phyloP scores from a whole-genome alignment of 2,888 invertebrate species.

The Xiphydria camelus region DNA sequence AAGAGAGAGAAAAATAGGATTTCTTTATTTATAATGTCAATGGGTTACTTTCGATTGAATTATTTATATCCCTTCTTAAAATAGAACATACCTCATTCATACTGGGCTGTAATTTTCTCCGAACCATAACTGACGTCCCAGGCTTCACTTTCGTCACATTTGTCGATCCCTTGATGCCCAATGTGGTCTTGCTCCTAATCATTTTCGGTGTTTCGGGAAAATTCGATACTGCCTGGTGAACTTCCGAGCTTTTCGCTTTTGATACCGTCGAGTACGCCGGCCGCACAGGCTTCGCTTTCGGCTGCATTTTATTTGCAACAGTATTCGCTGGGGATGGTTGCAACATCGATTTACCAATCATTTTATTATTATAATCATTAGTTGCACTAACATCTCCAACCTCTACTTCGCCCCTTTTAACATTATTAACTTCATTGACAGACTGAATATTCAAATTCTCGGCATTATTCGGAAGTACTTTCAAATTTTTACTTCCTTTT shows the following conservation, averaged over 20 bases:
- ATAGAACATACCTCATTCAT: too few relatives aligned
- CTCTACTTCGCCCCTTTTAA: constrained; percentile 6
- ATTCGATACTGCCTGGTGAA: background rate
- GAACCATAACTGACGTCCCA: constrained; percentile 41
- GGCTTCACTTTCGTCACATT: constrained; percentile 19
- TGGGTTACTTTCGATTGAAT: too few relatives aligned
- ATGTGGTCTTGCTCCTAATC: constrained; percentile 49
- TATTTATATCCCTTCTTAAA: too few relatives aligned
- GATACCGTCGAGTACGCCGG: constrained; percentile 60
- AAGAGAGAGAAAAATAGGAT: too few relatives aligned
- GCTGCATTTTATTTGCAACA: constrained; percentile 16
- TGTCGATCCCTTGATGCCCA: constrained; percentile 26
- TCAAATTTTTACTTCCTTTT: constrained; percentile 4
- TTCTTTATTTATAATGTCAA: too few relatives aligned
- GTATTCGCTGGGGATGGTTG: constrained; percentile 19
- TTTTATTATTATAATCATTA: constrained; percentile 24
- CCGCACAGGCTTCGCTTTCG: constrained; percentile 29
- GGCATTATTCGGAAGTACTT: constrained; percentile 8
- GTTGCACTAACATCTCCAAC: constrained; percentile 15
- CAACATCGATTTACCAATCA: too few relatives aligned
- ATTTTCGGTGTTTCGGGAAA: constrained; percentile 39
- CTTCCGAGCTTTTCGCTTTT: constrained; percentile 37
- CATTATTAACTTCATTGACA: constrained; percentile 6
- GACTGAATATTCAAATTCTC: constrained; percentile 1
- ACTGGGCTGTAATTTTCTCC: constrained; percentile 38